Evolutionary conservation across 1,140 invertebrate genomes (phyloP).

Genomic region (Micrasema longulum): DNA sequence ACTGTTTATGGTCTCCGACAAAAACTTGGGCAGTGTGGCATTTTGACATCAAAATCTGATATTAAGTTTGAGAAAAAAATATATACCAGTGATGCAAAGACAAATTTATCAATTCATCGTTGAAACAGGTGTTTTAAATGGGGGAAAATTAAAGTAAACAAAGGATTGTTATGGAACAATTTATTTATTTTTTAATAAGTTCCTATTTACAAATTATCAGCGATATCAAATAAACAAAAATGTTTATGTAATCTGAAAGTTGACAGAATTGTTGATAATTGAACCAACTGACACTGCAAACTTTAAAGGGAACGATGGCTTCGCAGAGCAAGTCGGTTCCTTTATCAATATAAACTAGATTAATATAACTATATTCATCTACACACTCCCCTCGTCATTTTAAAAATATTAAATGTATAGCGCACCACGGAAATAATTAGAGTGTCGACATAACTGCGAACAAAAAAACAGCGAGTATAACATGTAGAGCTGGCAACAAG

Average conservation of each 20-base stretch:
- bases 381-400: neutral
- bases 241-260: constrained; percentile 15
- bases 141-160: constrained; percentile 4
- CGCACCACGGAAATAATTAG: constrained; percentile 16
- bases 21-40: too few species aligned
- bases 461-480: neutral
- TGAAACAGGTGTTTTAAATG: too few species aligned
- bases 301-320: neutral
- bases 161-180: constrained; percentile 12
- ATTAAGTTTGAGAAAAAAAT: neutral
- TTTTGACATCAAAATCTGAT: neutral
- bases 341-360: constrained; percentile 13
- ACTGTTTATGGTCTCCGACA: neutral
- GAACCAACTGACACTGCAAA: neutral
- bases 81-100: too few species aligned
- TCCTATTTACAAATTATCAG: constrained; percentile 34
- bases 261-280: neutral
- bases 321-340: neutral
- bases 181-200: constrained; percentile 17
- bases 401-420: constrained; percentile 20
- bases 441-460: constrained; percentile 8
- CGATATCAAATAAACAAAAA: constrained; percentile 16
- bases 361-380: constrained; percentile 15
- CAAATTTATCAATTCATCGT: too few species aligned
- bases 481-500: neutral